Conservation (phyloP, 2,888 invertebrate species). For the Coleophora deauratella region DNA sequence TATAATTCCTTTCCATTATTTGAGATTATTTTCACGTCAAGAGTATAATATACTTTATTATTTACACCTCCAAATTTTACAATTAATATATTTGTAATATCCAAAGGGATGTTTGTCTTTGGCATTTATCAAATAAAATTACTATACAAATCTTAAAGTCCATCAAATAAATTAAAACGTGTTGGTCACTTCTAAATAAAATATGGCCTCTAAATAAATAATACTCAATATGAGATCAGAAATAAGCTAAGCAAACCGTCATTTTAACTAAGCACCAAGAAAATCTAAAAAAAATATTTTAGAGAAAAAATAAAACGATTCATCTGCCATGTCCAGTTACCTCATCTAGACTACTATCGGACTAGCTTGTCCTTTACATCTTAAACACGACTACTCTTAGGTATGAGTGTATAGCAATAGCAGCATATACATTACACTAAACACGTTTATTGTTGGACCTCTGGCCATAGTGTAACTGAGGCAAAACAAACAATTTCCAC, state of each 20-base stretch:
- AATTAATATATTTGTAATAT: constrained; percentile 33
- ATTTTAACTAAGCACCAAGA: constrained; percentile 48
- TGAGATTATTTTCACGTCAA: constrained; percentile 43
- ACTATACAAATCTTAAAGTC: constrained; percentile 1
- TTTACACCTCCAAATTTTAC: constrained; percentile 39
- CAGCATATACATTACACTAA: no score
- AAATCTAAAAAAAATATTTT: constrained; percentile 24
- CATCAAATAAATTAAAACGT: constrained; percentile 46
- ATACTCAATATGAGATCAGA: constrained; percentile 72
- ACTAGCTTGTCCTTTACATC: no score
- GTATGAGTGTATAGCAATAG: no score
- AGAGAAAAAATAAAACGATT: no score
- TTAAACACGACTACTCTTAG: no score
- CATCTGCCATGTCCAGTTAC: no score
- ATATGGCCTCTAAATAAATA: constrained; percentile 73
- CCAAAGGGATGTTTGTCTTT: constrained; percentile 61
- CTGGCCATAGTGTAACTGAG: no score
- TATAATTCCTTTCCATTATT: constrained; percentile 34
- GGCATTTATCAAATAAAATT: constrained; percentile 46
- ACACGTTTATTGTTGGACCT: no score
- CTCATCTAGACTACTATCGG: no score
- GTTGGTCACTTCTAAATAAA: constrained; percentile 51
- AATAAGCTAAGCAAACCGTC: constrained; percentile 52
- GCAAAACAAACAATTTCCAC: no score
- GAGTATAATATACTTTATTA: constrained; percentile 33